Evolutionary conservation across 1,140 invertebrate species (phyloP).

Genomic region (Eueides isabella): DNA sequence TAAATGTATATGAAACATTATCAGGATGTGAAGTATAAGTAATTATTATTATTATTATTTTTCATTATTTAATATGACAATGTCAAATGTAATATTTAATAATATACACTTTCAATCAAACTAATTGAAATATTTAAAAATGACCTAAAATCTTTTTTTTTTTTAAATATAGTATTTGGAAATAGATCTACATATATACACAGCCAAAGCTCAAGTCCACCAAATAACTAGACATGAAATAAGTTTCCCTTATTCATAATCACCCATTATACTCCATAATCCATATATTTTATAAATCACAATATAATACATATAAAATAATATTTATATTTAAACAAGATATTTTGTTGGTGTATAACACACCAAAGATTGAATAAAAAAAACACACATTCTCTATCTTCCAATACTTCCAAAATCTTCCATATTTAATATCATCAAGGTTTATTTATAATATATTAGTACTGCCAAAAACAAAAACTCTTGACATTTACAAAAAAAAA

Average conservation of each 20-base stretch:
- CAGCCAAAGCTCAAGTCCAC: constrained; percentile 24
- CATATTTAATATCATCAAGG: background rate
- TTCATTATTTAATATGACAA: background rate
- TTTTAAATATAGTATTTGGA: too few species aligned
- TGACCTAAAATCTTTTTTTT: background rate
- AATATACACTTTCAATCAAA: background rate
- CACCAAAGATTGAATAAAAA: background rate
- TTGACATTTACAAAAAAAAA: too few species aligned
- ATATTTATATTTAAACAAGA: background rate
- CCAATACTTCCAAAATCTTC: background rate
- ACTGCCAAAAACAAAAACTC: too few species aligned
- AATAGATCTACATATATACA: background rate
- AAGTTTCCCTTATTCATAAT: background rate
- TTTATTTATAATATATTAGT: too few species aligned
- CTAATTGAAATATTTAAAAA: background rate
- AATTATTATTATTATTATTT: background rate
- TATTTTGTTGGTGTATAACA: background rate
- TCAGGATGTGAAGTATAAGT: background rate
- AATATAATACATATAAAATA: background rate
- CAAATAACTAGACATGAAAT: constrained; percentile 24
- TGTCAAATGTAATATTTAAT: constrained; percentile 3
- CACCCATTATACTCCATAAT: background rate
- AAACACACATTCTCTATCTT: background rate
- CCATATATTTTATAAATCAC: background rate
- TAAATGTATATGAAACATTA: background rate